Evolutionary conservation across 2,888 invertebrate species (phyloP).

Genomic region (Acronicta psi): DNA sequence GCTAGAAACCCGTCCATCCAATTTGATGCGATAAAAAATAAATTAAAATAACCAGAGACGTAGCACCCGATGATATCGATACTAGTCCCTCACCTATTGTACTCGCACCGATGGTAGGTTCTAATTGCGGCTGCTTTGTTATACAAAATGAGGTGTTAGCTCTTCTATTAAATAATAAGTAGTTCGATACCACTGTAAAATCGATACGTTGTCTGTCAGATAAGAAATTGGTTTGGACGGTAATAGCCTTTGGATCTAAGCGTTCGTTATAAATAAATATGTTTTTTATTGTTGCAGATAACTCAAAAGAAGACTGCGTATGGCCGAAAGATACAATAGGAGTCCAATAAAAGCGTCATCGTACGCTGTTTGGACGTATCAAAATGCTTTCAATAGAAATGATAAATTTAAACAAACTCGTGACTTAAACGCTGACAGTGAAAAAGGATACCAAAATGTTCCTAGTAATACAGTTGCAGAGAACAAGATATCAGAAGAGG

Average conservation of each 20-base stretch:
- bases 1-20: conserved; percentile 81
- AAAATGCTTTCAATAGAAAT: conserved; percentile 71
- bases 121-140: conserved; percentile 87
- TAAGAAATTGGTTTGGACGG: conserved; percentile 66
- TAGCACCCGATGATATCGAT: conserved; percentile 83
- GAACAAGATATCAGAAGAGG: conserved; percentile 41
- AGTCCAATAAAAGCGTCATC: conserved; percentile 84
- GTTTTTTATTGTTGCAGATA: conserved; percentile 81
- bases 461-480: conserved; percentile 53
- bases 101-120: conserved; percentile 78
- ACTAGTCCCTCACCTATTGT: conserved; percentile 81
- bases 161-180: conserved; percentile 87
- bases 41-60: conserved; percentile 84
- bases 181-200: conserved; percentile 73
- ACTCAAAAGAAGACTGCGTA: conserved; percentile 81
- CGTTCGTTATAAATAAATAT: conserved; percentile 52
- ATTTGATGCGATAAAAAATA: conserved; percentile 87
- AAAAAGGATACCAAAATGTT: conserved; percentile 62
- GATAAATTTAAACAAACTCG: conserved; percentile 45
- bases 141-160: conserved; percentile 88
- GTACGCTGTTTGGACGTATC: conserved; percentile 82
- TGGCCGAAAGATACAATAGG: conserved; percentile 81
- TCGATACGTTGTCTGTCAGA: conserved; percentile 69
- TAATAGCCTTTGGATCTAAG: conserved; percentile 52
- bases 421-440: conserved; percentile 55